Evolutionary conservation across 2,888 invertebrate species (phyloP), one percentile per base, ranked within the genome.

Genomic region (Hydropsyche betteni): DNA sequence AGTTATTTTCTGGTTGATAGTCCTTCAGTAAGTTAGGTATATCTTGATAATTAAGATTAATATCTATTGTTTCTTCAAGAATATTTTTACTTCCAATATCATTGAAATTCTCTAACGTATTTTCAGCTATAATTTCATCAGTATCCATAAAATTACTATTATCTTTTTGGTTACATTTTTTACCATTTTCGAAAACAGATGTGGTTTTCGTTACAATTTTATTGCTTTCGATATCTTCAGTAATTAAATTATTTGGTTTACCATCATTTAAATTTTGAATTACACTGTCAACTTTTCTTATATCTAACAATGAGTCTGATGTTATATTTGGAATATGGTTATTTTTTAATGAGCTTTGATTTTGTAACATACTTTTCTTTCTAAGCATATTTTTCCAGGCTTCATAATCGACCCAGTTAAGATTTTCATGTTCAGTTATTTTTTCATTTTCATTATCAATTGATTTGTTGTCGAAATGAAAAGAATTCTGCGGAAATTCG

Each of bases 31-130:
- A 24, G 24, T 24, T 24, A 2, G 24, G 24, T 24, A 24, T 24
- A 24, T 24, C 24, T 24, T 24, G 24, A 24, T 24, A 2, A 24
- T 24, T 24, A 2, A 24, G 24, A 24, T 24, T 24, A 24, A 24
- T 24, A 24, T 1, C 24, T 24, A 2, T 24, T 24, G 1, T 24
- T 24, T 24, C 24, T 24, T 24, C 24, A 24, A 24, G 2, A 24
- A 2, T 24, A 24, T 86, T 80, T 83, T 86, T 75, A 84, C 86
- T 5, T 84, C 84, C 80, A 83, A 83, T 72, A 81, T 82, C 50
- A 12, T 51, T 51, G 51, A n/a, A 51, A 24, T 2, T 24, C 24
- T 24, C 24, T 24, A 24, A 24, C 24, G 2, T 24, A 24, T 24
- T 24, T 51, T 51, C 51, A 51, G n/a, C 8, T 51, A 12, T 51